Percentiles rank a stretch among this genome's conserved stretches.
phyloP scores from a whole-genome alignment of 2,113 vertebrate species.

The Microtus montanus region DNA sequence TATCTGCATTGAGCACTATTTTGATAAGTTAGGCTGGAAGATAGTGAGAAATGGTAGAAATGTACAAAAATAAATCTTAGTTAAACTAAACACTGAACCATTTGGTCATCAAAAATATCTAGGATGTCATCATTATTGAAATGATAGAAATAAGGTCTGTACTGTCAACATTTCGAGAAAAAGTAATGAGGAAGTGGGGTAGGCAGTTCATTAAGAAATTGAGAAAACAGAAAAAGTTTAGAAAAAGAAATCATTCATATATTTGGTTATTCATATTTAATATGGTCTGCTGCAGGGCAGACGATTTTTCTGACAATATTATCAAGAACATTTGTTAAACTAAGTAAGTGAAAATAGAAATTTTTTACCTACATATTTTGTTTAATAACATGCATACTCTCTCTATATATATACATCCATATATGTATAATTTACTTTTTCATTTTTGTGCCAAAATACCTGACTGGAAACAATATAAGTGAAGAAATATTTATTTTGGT shows the following conservation, averaged over 20 bases:
- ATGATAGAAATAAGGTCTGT: not conserved
- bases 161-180: not conserved
- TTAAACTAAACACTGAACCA: constrained; percentile 4
- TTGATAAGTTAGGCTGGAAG: not conserved
- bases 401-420: not conserved
- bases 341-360: not conserved
- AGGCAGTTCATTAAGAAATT: not conserved
- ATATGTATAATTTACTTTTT: not conserved
- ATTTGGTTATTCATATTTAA: constrained; percentile 11
- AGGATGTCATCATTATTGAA: not conserved
- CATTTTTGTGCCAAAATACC: not conserved
- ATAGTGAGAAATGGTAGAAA: constrained; percentile 2
- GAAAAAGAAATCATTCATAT: not conserved
- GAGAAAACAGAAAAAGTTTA: not conserved
- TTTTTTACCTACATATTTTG: not conserved
- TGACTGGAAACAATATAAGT: not conserved
- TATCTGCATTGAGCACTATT: not conserved
- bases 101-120: not conserved
- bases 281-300: not conserved
- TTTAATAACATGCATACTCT: not conserved
- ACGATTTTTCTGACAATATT: constrained; percentile 29
- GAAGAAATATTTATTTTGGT: not conserved
- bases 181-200: not conserved
- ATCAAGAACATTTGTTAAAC: not conserved
- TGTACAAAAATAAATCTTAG: not conserved